Base-by-base conservation (phyloP, 2,888 invertebrate species). In the Cosmia pyralina region DNA sequence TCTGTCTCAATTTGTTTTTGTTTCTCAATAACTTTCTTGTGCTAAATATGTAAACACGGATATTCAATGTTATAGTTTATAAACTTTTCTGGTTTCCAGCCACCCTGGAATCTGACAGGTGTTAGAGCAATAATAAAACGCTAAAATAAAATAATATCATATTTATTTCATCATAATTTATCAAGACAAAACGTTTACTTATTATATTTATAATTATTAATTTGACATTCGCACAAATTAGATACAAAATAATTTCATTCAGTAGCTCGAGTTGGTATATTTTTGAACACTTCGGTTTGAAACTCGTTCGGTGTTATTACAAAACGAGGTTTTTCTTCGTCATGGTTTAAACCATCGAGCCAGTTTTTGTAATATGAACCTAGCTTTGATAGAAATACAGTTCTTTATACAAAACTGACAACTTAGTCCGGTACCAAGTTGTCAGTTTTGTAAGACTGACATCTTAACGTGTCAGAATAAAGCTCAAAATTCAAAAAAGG, bases 271-370 rank as follows among this genome's bases (percentile, higher is more conserved):
- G 79, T 77, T 85, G 83, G 77, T 86, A 83, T 80, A 81, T 75
- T 85, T 85, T 86, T 90, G 90, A 90, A 90, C 90, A 90, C 90
- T 87, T 87, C 82, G 81, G 88, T 84, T 79, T 85, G 64, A 85
- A 84, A 83, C 85, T 83, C 75, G 76, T 79, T n/a, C n/a, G n/a
- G n/a, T n/a, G n/a, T n/a, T n/a, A n/a, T n/a, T n/a, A n/a, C n/a
- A n/a, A n/a, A n/a, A n/a, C n/a, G n/a, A n/a, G n/a, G n/a, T n/a
- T n/a, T n/a, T n/a, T n/a, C n/a, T n/a, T n/a, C n/a, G n/a, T n/a
- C n/a, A n/a, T n/a, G n/a, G n/a, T n/a, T n/a, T n/a, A n/a, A n/a
- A n/a, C n/a, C n/a, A n/a, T n/a, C n/a, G n/a, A n/a, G n/a, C n/a
- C n/a, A n/a, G n/a, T n/a, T n/a, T n/a, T n/a, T n/a, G n/a, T n/a